Evolutionary conservation across 2,888 invertebrate species (phyloP), one percentile per base, ranked within the genome.

Genomic region (Theretra japonica): DNA sequence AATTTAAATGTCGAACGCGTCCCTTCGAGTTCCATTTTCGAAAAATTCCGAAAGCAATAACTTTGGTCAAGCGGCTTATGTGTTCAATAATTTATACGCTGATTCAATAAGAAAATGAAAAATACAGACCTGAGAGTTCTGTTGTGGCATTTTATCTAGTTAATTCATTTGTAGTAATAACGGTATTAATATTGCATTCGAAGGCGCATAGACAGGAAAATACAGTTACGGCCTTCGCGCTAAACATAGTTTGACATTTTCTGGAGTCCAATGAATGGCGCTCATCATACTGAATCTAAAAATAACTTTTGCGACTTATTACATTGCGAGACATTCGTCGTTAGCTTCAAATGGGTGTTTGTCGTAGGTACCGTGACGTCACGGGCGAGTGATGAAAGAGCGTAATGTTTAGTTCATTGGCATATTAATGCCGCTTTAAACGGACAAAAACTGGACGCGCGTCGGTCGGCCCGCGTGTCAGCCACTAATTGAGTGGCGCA

Each of bases 401-500:
- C 69, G 50, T 79, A 84, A 86, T 85, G 86, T 87, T 89, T 86
- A 86, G 86, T 89, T 83, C 87, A 88, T 88, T 85, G 88, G 88
- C 87, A 86, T 89, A 90, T 88, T 90, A 90, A 90, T 89, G 86
- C 85, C 75, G 84, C 83, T 88, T 86, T 87, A 86, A 88, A 86
- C 84, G 88, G 80, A 89, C 89, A 92, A 93, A 93, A 93, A 91
- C 88, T 86, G 85, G 86, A 84, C 84, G 86, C 86, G 85, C 85
- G 85, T 83, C 85, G 84, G 86, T 81, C 83, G 86, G 83, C 83
- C 88, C 82, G 86, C 91, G 90, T 90, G 91, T 91, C 91, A 87
- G 86, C 79, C 82, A 80, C 89, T 94, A 93, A 94, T 94, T 92
- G 93, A 90, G 86, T 82, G 82, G 85, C 87, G 88, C 93, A 93